Evolutionary conservation across 2,888 invertebrate genomes (phyloP).

Genomic region (Drosophila mimica): DNA sequence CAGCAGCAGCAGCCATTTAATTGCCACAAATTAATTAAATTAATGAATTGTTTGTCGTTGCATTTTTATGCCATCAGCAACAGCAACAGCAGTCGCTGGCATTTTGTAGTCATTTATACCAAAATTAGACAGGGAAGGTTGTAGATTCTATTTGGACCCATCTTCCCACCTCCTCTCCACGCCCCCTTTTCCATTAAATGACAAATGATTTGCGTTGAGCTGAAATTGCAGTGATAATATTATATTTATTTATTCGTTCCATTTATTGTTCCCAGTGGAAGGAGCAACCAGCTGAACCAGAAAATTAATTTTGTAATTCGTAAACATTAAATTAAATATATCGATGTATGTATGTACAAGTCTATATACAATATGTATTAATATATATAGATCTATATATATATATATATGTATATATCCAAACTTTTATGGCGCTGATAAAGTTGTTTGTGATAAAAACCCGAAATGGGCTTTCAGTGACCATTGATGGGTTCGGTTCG

Average conservation of each 20-base stretch:
- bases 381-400: not conserved
- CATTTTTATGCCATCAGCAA: conserved; percentile 52
- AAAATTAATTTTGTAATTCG: conserved; percentile 64
- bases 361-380: not conserved
- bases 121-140: conserved; percentile 33
- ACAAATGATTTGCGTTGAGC: conserved; percentile 50
- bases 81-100: conserved; percentile 9
- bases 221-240: conserved; percentile 55
- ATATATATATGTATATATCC: conserved; percentile 3
- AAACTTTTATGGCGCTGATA: conserved; percentile 68
- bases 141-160: not conserved
- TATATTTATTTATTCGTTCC: conserved; percentile 44
- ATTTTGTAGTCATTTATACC: conserved; percentile 59
- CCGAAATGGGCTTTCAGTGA: conserved; percentile 5
- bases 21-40: conserved; percentile 83
- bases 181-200: conserved; percentile 17
- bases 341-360: not conserved
- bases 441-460: conserved; percentile 47
- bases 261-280: conserved; percentile 15
- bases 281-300: conserved; percentile 40
- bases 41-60: conserved; percentile 81
- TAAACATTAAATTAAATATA: conserved; percentile 28
- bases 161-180: not conserved
- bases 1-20: conserved; percentile 65
- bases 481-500: not conserved